phyloP scores from a whole-genome alignment of 2,888 invertebrate genomes.

The Orthosia gracilis region DNA sequence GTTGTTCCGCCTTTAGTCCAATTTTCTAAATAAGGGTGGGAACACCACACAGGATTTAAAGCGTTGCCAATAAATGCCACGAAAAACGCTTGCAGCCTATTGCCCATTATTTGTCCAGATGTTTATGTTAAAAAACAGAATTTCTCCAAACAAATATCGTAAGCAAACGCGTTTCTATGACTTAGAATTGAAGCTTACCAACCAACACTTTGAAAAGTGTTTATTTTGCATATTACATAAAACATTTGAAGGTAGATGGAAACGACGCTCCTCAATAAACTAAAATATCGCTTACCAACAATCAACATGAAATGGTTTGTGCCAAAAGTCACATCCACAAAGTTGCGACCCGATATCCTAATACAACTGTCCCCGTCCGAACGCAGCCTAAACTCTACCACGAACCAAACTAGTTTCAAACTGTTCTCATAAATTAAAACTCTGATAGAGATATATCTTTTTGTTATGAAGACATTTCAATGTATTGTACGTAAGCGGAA shows the following conservation, averaged over 20 bases:
- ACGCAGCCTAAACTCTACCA: slow-evolving; percentile 12
- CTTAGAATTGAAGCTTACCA: no score
- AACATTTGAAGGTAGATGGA: no score
- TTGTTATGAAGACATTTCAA: slow-evolving; percentile 73
- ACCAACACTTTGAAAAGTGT: no score
- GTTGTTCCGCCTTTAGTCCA: no score
- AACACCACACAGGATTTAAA: not conserved
- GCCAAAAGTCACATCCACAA: not conserved
- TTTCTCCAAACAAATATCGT: not conserved
- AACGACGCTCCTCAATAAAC: not conserved
- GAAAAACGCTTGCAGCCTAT: no score
- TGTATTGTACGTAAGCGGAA: slow-evolving; percentile 66
- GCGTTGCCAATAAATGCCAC: not conserved
- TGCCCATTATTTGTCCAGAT: not conserved
- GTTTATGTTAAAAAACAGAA: not conserved
- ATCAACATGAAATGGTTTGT: not conserved
- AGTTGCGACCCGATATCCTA: not conserved
- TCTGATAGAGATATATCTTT: slow-evolving; percentile 57
- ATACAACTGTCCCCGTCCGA: not conserved
- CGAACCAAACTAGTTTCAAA: slow-evolving; percentile 35
- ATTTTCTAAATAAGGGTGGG: slow-evolving; percentile 13
- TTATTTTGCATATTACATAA: no score
- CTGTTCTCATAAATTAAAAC: slow-evolving; percentile 55
- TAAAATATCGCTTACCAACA: not conserved
- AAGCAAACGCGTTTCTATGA: no score